These are phyloP conservation scores for Drosophila santomea DNA, from an alignment of 1,140 invertebrate genomes.

Conservation along the genomic window DNA sequence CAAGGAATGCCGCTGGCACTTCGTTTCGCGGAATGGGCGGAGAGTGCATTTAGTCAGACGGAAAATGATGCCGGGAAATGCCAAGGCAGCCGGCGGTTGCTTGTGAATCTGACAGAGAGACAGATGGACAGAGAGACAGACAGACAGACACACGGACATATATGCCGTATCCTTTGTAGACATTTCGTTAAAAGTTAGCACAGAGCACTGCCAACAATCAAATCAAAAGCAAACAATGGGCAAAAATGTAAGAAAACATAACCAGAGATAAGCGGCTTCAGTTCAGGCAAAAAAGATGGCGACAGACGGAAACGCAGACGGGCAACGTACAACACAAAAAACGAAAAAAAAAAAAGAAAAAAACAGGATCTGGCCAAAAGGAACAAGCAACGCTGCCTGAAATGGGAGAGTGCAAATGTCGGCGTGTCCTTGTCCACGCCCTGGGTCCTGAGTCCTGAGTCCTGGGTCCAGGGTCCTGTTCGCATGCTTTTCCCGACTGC, in stretches of 20 bases:
- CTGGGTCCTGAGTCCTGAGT: conserved; percentile 11
- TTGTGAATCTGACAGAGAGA: conserved; percentile 74
- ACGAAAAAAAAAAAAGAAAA: conserved; percentile 12
- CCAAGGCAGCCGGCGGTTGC: conserved; percentile 32
- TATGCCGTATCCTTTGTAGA: conserved; percentile 71
- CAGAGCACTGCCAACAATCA: conserved; percentile 77
- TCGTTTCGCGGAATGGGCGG: conserved; percentile 2
- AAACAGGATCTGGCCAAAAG: conserved; percentile 13
- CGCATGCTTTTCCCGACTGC: conserved; percentile 42
- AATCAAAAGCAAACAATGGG: conserved; percentile 83
- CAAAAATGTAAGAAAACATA: conserved; percentile 84
- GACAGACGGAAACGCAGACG: conserved; percentile 79
- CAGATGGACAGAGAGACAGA: conserved; percentile 9
- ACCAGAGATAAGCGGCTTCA: conserved; percentile 83
- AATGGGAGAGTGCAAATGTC: conserved; percentile 63
- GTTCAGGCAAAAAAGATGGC: conserved; percentile 77
- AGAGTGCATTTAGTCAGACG: conserved; percentile 81
- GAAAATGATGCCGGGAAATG: conserved; percentile 75
- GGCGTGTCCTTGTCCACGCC: conserved; percentile 69
- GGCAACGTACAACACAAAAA: conserved; percentile 51
- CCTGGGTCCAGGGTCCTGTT: neutral
- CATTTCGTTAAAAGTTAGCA: conserved; percentile 82
- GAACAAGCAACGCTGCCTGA: conserved; percentile 23
- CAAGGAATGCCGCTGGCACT: conserved; percentile 47
- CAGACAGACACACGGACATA: conserved; percentile 40